Evolutionary conservation across 2,797 vertebrate genomes (phyloP).

Genomic region (Rhyacichthys aspro): DNA sequence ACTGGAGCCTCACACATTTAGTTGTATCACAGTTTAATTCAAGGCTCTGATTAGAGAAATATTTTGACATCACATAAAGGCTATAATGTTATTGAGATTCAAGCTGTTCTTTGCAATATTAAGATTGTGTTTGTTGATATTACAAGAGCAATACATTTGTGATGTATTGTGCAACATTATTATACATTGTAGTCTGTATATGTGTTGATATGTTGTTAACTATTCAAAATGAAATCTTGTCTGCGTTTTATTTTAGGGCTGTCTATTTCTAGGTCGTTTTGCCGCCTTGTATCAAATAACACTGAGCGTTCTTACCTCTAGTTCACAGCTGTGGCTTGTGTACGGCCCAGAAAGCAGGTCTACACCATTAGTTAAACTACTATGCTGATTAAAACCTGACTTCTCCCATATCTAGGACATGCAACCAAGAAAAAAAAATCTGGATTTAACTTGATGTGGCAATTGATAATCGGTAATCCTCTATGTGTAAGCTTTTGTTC

Average conservation of each 20-base stretch:
- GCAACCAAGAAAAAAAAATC: neutral
- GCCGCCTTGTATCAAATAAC: constrained; percentile 63
- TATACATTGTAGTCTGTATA: constrained; percentile 3
- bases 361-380: constrained; percentile 13
- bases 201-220: constrained; percentile 4
- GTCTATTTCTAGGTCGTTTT: constrained; percentile 70
- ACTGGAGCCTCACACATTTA: too few relatives aligned
- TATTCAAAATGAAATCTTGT: constrained; percentile 15
- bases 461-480: neutral
- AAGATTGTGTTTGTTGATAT: too few relatives aligned
- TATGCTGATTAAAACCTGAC: constrained; percentile 6
- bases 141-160: too few relatives aligned
- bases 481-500: constrained; percentile 1
- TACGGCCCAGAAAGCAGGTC: constrained; percentile 13
- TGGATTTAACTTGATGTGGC: neutral
- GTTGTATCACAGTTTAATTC: too few relatives aligned
- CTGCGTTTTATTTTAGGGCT: constrained; percentile 69
- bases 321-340: constrained; percentile 2
- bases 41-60: too few relatives aligned
- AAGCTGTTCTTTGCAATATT: too few relatives aligned
- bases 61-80: too few relatives aligned
- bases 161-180: too few relatives aligned
- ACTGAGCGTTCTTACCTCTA: constrained; percentile 65
- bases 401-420: neutral
- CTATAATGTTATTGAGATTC: too few relatives aligned